phyloP scores from a whole-genome alignment of 2,797 vertebrate genomes.

The Gymnocypris eckloni region DNA sequence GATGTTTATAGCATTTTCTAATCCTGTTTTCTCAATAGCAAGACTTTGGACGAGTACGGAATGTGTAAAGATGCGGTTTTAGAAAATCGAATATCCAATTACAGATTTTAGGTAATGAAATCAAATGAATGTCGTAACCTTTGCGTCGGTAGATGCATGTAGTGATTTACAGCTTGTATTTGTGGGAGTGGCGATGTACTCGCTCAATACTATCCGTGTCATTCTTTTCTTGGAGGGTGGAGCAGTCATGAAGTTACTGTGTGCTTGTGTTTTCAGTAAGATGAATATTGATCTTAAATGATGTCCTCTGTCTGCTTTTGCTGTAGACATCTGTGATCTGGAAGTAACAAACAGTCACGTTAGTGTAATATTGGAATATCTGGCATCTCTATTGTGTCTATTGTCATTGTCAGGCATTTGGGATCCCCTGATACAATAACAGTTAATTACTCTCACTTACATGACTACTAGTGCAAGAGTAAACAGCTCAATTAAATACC shows the following conservation, averaged over 20 bases:
- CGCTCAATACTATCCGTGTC: conserved; percentile 17
- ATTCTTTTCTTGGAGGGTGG: conserved; percentile 36
- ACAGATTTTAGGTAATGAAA: neutral
- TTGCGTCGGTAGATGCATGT: conserved; percentile 10
- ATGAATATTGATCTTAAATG: neutral
- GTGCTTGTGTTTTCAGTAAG: neutral
- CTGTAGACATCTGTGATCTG: neutral
- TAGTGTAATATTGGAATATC: neutral
- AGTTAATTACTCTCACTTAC: neutral
- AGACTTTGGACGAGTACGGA: conserved; percentile 20
- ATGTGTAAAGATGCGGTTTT: conserved; percentile 11
- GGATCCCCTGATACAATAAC: conserved; percentile 6
- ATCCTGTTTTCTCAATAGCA: neutral
- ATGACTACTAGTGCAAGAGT: neutral
- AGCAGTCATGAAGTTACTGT: conserved; percentile 40
- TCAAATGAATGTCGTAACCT: neutral
- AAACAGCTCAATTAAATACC: neutral
- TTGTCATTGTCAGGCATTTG: conserved; percentile 27
- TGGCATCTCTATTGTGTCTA: conserved; percentile 36
- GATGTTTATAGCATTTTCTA: neutral
- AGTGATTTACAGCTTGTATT: conserved; percentile 19
- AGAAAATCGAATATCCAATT: neutral
- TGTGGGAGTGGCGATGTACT: conserved; percentile 43
- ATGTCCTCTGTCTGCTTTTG: neutral
- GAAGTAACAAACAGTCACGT: neutral